Conservation (phyloP, 2,797 vertebrate species). For the Hirundo rustica region DNA sequence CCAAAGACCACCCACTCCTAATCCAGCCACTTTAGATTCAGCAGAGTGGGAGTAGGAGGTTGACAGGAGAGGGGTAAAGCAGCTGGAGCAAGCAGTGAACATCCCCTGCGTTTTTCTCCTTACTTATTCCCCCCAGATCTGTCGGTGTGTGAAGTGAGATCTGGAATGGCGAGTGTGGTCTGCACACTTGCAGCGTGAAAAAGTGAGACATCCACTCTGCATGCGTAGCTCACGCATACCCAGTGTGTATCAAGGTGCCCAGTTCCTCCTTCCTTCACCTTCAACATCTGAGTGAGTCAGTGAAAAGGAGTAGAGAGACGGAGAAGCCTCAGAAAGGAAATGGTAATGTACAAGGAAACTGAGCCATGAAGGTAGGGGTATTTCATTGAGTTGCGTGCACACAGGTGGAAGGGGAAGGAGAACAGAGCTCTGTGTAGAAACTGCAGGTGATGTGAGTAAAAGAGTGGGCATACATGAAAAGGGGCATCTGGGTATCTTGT, state of each 20-base stretch:
- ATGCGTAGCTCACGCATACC: rapidly evolving
- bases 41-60: neutral
- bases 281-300: neutral
- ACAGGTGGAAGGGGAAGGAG: neutral
- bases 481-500: neutral
- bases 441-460: neutral
- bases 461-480: neutral
- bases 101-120: neutral
- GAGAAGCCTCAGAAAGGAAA: neutral
- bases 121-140: neutral
- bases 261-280: neutral
- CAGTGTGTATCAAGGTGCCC: neutral
- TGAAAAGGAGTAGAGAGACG: neutral
- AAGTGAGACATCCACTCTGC: neutral
- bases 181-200: neutral
- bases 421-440: neutral
- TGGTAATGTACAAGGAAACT: neutral
- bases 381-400: neutral
- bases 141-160: neutral
- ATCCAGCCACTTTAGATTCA: neutral
- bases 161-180: neutral
- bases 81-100: neutral
- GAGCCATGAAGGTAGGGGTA: neutral
- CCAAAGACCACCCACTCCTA: neutral
- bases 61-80: neutral